Conservation (phyloP, 2,113 vertebrate species). For the Cebus imitator region DNA sequence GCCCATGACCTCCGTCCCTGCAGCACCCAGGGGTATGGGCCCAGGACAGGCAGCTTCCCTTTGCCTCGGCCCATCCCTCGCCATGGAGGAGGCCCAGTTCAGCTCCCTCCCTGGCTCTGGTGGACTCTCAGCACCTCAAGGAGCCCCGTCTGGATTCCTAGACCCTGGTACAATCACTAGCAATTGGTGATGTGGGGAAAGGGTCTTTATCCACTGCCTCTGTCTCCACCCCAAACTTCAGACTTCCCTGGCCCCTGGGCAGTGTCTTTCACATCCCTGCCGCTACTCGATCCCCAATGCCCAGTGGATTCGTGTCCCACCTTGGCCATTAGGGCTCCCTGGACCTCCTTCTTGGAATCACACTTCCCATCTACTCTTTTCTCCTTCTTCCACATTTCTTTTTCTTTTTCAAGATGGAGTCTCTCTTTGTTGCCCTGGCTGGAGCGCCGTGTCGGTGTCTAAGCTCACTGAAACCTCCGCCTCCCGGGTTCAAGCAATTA, state of each 20-base stretch:
- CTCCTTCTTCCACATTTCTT: neutral
- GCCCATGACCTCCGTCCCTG: neutral
- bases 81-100: neutral
- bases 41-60: neutral
- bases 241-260: neutral
- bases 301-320: neutral
- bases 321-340: neutral
- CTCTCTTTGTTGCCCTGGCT: too few species aligned
- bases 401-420: neutral
- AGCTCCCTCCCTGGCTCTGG: neutral
- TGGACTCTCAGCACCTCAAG: neutral
- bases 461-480: too few species aligned
- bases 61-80: neutral
- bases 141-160: neutral
- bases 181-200: neutral
- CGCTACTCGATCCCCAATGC: too few species aligned
- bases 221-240: neutral
- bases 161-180: neutral
- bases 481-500: too few species aligned
- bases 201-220: neutral
- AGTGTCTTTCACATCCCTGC: too few species aligned
- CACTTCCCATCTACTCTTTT: neutral
- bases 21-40: neutral
- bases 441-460: too few species aligned
- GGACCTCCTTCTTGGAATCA: neutral